Conservation (phyloP, 2,888 invertebrate species). For the Tenthredo mesomela region DNA sequence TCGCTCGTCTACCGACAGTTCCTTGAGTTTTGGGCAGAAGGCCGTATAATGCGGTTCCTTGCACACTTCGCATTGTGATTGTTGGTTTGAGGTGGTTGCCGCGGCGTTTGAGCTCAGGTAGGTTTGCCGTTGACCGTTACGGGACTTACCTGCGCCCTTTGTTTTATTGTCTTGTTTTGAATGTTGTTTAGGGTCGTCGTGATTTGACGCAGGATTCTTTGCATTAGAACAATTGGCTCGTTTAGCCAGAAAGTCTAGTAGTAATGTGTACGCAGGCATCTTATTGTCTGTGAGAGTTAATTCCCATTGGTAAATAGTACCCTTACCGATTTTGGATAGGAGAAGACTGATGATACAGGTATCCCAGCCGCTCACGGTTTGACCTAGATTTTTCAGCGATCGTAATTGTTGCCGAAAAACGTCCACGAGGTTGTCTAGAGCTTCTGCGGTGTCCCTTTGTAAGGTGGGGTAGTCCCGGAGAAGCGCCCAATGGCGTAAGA, state of each 20-base stretch:
- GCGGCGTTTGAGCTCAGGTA: not conserved
- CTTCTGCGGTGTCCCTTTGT: constrained; percentile 41
- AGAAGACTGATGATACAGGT: constrained; percentile 40
- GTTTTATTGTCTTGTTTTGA: not conserved
- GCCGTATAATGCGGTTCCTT: constrained; percentile 28
- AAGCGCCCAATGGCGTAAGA: constrained; percentile 8
- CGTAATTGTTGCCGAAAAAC: constrained; percentile 55
- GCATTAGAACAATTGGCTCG: constrained; percentile 52
- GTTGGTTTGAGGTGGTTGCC: not conserved
- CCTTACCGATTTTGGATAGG: constrained; percentile 35
- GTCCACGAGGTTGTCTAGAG: constrained; percentile 53
- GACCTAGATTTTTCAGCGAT: constrained; percentile 50
- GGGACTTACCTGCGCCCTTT: not conserved
- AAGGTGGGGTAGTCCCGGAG: not conserved
- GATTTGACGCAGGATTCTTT: not conserved
- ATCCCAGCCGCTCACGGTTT: constrained; percentile 42
- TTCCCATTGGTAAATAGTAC: constrained; percentile 54
- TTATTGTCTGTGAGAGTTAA: constrained; percentile 51
- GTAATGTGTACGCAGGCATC: constrained; percentile 41
- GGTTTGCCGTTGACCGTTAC: not conserved
- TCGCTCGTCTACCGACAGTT: constrained; percentile 21
- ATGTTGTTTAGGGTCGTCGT: not conserved
- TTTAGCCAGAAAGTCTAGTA: constrained; percentile 55
- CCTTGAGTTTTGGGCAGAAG: constrained; percentile 11
- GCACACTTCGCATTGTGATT: constrained; percentile 19